phyloP scores from a whole-genome alignment of 2,888 invertebrate species.

The Pasiphila rectangulata region DNA sequence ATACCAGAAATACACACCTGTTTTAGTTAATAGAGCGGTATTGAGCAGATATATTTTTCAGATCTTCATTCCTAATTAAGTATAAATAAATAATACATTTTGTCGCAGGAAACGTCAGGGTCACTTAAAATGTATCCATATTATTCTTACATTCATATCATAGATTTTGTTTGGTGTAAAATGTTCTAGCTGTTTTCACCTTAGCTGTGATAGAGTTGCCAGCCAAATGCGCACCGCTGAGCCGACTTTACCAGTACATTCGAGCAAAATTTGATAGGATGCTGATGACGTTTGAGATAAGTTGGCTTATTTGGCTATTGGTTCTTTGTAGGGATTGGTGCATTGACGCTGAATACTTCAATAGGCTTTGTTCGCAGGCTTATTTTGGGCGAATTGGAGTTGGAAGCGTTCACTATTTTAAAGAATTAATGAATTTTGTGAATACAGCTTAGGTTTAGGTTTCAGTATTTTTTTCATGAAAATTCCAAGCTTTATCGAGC shows the following conservation, averaged over 20 bases:
- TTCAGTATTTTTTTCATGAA: background rate
- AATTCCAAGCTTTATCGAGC: too few relatives aligned
- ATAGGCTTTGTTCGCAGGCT: conserved; percentile 1
- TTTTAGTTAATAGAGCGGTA: too few relatives aligned
- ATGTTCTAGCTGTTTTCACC: conserved; percentile 6
- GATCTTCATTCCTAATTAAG: too few relatives aligned
- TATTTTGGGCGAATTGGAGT: background rate
- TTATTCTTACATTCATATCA: background rate
- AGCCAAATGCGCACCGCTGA: conserved; percentile 26
- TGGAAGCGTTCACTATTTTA: background rate
- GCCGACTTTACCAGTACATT: conserved; percentile 22
- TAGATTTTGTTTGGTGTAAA: background rate
- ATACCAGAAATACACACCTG: too few relatives aligned
- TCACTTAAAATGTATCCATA: too few relatives aligned
- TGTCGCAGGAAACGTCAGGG: too few relatives aligned
- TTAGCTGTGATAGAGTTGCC: conserved; percentile 16
- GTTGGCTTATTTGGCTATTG: conserved; percentile 18
- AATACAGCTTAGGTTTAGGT: background rate
- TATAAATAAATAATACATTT: too few relatives aligned
- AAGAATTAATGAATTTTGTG: conserved; percentile 4
- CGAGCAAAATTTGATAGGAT: conserved; percentile 19
- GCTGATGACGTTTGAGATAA: conserved; percentile 24
- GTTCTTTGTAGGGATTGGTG: conserved; percentile 12
- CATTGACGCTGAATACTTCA: conserved; percentile 2
- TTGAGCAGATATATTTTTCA: too few relatives aligned